Evolutionary conservation across 1,140 invertebrate genomes (phyloP).

Genomic region (Araneus ventricosus): DNA sequence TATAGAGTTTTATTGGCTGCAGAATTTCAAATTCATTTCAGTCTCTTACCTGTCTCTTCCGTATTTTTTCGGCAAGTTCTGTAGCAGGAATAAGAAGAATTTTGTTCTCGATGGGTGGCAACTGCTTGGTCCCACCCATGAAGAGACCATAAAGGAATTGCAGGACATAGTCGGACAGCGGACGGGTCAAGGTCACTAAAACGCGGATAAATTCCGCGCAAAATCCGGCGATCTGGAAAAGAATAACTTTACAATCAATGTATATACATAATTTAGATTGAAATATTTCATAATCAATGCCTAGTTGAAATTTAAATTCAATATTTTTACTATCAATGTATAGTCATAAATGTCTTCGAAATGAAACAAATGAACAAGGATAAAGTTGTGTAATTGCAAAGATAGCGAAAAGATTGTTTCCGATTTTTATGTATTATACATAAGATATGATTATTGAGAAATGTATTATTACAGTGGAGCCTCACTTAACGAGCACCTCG

Average conservation of each 20-base stretch:
- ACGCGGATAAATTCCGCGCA: background rate
- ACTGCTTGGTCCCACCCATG: background rate
- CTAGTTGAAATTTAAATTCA: background rate
- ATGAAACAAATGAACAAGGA: too few species aligned
- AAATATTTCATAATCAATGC: too few species aligned
- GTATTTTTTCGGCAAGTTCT: slow-evolving; percentile 69
- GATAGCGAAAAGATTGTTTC: too few species aligned
- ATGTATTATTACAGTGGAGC: too few species aligned
- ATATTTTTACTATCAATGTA: background rate
- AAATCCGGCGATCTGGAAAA: slow-evolving; percentile 15
- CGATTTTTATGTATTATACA: too few species aligned
- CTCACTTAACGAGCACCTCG: too few species aligned
- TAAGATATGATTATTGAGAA: too few species aligned
- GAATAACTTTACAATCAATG: background rate
- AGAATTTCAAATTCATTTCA: background rate
- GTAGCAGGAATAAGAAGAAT: slow-evolving; percentile 69
- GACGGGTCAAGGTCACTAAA: slow-evolving; percentile 30
- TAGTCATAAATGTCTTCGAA: too few species aligned
- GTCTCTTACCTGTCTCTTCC: slow-evolving; percentile 81
- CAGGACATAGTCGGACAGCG: background rate
- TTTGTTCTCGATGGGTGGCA: slow-evolving; percentile 56
- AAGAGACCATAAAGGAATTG: background rate
- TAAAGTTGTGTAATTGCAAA: too few species aligned
- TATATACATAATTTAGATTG: too few species aligned
- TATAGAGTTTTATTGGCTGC: too few species aligned